Conservation (phyloP, 2,888 invertebrate species). For the Cephus pulcher region DNA sequence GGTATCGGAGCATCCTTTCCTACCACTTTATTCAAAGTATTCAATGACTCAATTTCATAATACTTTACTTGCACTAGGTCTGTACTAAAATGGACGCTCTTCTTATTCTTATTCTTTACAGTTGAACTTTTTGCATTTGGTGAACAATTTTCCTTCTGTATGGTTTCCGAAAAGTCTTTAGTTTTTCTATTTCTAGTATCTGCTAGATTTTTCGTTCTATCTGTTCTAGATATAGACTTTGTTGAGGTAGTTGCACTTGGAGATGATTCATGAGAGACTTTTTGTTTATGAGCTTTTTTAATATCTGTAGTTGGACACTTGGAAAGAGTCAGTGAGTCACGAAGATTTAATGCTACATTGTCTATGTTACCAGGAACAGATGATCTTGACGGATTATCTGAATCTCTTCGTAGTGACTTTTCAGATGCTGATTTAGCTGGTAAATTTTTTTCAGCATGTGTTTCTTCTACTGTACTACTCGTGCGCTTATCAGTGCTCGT, state of each 20-base stretch:
- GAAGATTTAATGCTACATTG: not conserved
- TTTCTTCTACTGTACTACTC: not conserved
- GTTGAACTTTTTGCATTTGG: slow-evolving; percentile 4
- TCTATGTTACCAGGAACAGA: not conserved
- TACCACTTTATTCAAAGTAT: slow-evolving; percentile 40
- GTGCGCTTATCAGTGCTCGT: slow-evolving; percentile 11
- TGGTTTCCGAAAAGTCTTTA: slow-evolving; percentile 18
- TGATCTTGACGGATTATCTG: too few relatives aligned
- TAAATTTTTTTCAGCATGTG: not conserved
- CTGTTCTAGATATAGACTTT: not conserved
- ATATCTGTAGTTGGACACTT: not conserved
- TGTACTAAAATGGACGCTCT: slow-evolving; percentile 14
- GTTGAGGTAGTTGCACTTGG: not conserved
- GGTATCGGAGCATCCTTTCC: slow-evolving; percentile 54
- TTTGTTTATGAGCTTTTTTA: not conserved
- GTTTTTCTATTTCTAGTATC: slow-evolving; percentile 19
- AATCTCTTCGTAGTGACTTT: too few relatives aligned
- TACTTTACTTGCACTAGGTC: slow-evolving; percentile 20
- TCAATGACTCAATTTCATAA: slow-evolving; percentile 40
- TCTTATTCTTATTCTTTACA: slow-evolving; percentile 52
- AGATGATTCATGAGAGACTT: not conserved
- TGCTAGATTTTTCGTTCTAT: slow-evolving; percentile 7
- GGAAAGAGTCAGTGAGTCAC: not conserved
- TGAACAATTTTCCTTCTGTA: slow-evolving; percentile 20
- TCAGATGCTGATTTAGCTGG: slow-evolving; percentile 18